Evolutionary conservation across 2,113 vertebrate species (phyloP), one percentile per base, ranked within the genome.

Genomic region (Picathartes gymnocephalus): DNA sequence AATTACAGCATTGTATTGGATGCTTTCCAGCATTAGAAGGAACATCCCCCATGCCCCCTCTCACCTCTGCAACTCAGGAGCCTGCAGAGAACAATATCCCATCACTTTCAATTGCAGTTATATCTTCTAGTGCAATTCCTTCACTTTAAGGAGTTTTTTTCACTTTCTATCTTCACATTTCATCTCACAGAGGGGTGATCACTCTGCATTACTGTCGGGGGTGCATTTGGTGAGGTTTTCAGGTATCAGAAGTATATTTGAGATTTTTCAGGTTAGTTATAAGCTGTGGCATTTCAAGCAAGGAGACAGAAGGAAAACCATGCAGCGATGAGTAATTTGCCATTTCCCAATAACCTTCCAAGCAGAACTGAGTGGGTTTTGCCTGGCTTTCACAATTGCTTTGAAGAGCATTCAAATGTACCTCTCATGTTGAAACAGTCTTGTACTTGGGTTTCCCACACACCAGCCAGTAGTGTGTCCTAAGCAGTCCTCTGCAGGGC

Each of bases 321-420:
- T 2, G 0, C 42, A 58, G 60, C 8, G 14, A n/a, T 94, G 95
- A 97, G 88, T 97, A 92, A 96, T 94, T 88, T 82, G 48, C 82
- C 76, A 27, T 96, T 96, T 97, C 94, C 90, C 92, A 96, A 95
- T 94, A 88, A 90, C 76, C 42, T 88, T 88, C 88, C 80, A 76
- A 88, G 65, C 23, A 77, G 86, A 88, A 53, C 56, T 2, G 42
- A 90, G 84, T 91, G 79, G 78, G 85, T 82, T 96, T 90, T 87
- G 40, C 18, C 7, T 58, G 40, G 44, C 92, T 96, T 97, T 95
- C 92, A 88, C 88, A 95, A 90, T 51, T 79, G 60, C 94, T 96
- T 94, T 95, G 93, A 95, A 94, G 94, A 92, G 35, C 69, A 51
- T 96, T 96, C 90, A 95, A 21, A 93, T 44, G n/a, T 24, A 30